Evolutionary conservation across 2,888 invertebrate species (phyloP), one percentile per base, ranked within the genome.

Genomic region (Coelinius sp.): DNA sequence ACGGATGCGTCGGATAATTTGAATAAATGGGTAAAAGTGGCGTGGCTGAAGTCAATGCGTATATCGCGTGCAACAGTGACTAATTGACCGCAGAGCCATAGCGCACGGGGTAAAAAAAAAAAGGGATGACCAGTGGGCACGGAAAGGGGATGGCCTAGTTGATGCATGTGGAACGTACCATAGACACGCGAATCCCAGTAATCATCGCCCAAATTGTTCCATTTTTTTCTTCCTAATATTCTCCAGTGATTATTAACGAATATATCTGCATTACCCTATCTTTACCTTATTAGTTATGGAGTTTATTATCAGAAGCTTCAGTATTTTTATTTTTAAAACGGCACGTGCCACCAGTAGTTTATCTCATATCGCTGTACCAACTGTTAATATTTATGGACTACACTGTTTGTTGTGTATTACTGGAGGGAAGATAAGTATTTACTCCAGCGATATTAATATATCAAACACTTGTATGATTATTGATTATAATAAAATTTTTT

Each of bases 31-130:
- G 64, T n/a, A 44, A 68, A 56, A 44, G 24, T 66, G 49, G 27
- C 31, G 71, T 14, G 52, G 74, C 64, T 66, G 70, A 80, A 85
- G 84, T 83, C 84, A 84, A 85, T 85, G 85, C 82, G 78, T 79
- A 79, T 76, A 83, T 85, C 80, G 85, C 85, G 83, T 85, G 85
- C 83, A 80, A 80, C 83, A 83, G 79, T 82, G 80, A 82, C 84
- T 85, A 83, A 83, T 82, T 83, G 82, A 82, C 84, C 83, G 77
- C 81, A 78, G 79, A 79, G 71, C 73, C 20, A 14, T 62, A 38
- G 31, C 31, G 12, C 17, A 35, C 31, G 10, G 20, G 7, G 20
- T 22, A 53, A 24, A 27, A n/a, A 65, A 75, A 67, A 56, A 52
- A 75, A 69, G 74, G 70, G 72, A 70, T 63, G 74, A 38, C 70